These are phyloP conservation scores for Melanostoma scalare DNA, from an alignment of 2,888 invertebrate species.

Conservation along the genomic window DNA sequence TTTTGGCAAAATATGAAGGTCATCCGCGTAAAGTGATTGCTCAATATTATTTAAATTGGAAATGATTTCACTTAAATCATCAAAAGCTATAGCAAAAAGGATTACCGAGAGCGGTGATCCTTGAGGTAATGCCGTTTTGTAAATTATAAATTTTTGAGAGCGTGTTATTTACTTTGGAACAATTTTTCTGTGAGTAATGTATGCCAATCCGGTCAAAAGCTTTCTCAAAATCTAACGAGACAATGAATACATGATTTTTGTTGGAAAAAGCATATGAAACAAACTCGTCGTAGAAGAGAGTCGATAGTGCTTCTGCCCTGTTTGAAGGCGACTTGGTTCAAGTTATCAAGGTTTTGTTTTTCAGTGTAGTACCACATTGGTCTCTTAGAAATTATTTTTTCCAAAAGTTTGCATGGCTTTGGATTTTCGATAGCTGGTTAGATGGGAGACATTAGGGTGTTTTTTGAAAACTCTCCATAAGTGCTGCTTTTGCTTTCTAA, in stretches of 20 bases:
- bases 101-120: no score
- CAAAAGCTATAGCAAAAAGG: no score
- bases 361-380: slow-evolving; percentile 5
- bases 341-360: slow-evolving; percentile 10
- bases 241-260: slow-evolving; percentile 45
- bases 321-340: slow-evolving; percentile 35
- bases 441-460: not conserved
- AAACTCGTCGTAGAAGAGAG: no score
- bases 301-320: slow-evolving; percentile 19
- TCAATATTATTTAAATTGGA: no score
- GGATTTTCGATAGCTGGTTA: not conserved
- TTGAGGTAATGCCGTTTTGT: no score
- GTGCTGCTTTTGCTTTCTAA: not conserved
- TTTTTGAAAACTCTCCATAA: slow-evolving; percentile 12
- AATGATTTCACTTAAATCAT: no score
- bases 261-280: no score
- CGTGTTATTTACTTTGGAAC: not conserved
- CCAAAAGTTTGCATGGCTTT: slow-evolving; percentile 29
- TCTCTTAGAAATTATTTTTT: slow-evolving; percentile 29
- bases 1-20: not conserved
- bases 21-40: not conserved
- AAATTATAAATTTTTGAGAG: no score
- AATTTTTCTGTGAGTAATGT: no score
- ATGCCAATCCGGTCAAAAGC: slow-evolving; percentile 50
- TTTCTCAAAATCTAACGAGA: slow-evolving; percentile 55